Evolutionary conservation across 2,888 invertebrate genomes (phyloP), one percentile per base, ranked within the genome.

Genomic region (Spodoptera exigua): DNA sequence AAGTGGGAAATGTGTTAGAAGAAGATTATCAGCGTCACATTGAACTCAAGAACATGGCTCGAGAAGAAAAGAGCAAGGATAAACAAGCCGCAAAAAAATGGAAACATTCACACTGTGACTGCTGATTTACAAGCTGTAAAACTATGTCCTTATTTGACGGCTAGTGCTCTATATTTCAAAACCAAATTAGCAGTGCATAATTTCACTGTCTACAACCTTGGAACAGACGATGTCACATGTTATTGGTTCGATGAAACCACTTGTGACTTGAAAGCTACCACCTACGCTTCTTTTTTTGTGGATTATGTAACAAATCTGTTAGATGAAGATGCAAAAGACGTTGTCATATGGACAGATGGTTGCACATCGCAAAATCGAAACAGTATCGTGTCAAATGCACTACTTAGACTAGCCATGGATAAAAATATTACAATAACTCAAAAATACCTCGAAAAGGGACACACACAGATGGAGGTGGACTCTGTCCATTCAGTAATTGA

Each of bases 381-480:
- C 13, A 7, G 3, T 36, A 13, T 36, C 5, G n/a, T 36, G 3
- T 36, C 36, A 2, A 36, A 36, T 13, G 13, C 36, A 4, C 36
- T 36, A 3, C 36, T 36, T 3, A 12, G 3, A 36, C 12, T 36
- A 7, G 36, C 36, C 4, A 36, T 36, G 36, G 36, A 36, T 4
- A 36, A 36, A n/a, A 12, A 36, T 5, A 5, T 49, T 43, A 1
- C n/a, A n/a, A 65, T 72, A 9, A 61, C 54, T n/a, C 73, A 71
- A 63, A 71, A 66, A 35, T 64, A 34, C 52, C 51, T 69, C 32
- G 67, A 72, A 36, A 61, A 65, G 46, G 73, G 73, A 16, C 75
- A 73, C 39, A 70, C 67, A 9, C 73, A 71, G 43, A 76, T 70
- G 71, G 71, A 71, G 45, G 63, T 60, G 10, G 70, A 70, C 39